A percentile compares a stretch with the other conserved stretches of the same genome.
Conservation (phyloP, 1,140 invertebrate genomes). For the Physella acuta region DNA sequence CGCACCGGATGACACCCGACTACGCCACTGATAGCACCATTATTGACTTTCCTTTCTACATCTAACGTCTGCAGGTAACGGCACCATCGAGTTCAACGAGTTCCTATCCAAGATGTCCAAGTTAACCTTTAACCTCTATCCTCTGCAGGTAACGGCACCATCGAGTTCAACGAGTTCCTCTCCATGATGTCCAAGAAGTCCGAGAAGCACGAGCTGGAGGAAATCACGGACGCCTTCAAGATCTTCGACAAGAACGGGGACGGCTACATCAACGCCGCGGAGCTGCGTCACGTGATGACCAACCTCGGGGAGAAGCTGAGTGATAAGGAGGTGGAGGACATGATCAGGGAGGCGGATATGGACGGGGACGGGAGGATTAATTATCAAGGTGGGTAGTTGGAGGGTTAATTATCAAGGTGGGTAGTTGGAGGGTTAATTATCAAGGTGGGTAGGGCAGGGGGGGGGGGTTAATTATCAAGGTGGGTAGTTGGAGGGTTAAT, state of each 20-base stretch:
- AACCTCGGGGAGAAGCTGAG: slow-evolving; percentile 89
- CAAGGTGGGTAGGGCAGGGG: background rate
- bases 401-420: too few species aligned
- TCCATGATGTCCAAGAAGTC: slow-evolving; percentile 92
- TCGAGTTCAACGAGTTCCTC: slow-evolving; percentile 74
- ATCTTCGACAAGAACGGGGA: slow-evolving; percentile 79
- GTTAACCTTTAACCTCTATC: slow-evolving; percentile 55
- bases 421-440: background rate
- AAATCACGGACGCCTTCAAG: slow-evolving; percentile 36
- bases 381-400: slow-evolving; percentile 36
- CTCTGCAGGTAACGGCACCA: slow-evolving; percentile 33
- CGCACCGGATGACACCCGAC: too few species aligned
- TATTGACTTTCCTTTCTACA: too few species aligned
- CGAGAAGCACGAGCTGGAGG: slow-evolving; percentile 71
- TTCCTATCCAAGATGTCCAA: slow-evolving; percentile 86
- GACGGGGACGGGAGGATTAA: slow-evolving; percentile 71
- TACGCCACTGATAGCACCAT: too few species aligned
- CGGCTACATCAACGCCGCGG: slow-evolving; percentile 66
- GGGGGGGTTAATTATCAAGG: slow-evolving; percentile 8
- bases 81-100: slow-evolving; percentile 68
- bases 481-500: background rate
- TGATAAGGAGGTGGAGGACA: slow-evolving; percentile 87
- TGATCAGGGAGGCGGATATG: slow-evolving; percentile 88
- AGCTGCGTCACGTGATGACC: slow-evolving; percentile 75
- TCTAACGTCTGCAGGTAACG: slow-evolving; percentile 31